phyloP scores from a whole-genome alignment of 2,888 invertebrate genomes.

The Prenolepis imparis region DNA sequence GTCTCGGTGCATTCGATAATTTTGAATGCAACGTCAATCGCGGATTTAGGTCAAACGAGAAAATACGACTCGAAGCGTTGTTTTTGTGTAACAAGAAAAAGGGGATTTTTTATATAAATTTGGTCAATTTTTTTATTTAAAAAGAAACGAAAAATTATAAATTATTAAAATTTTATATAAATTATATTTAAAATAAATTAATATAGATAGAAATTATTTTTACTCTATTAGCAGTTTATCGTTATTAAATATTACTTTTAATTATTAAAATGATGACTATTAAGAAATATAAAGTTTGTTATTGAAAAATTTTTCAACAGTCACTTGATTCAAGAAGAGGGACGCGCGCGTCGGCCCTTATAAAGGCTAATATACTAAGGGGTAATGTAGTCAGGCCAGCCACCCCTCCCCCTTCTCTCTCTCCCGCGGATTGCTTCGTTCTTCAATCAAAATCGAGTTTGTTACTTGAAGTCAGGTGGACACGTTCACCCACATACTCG shows the following conservation, averaged over 20 bases:
- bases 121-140: neutral
- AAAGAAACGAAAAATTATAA: neutral
- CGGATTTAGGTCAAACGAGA: conserved; percentile 10
- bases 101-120: neutral
- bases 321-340: conserved; percentile 37
- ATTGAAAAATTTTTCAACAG: neutral
- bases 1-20: neutral
- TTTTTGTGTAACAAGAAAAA: neutral
- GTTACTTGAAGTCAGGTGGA: conserved; percentile 69
- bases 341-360: neutral
- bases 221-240: neutral
- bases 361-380: conserved; percentile 36
- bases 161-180: neutral
- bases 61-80: too few species aligned
- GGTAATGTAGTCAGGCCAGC: conserved; percentile 27
- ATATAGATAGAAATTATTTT: too few species aligned
- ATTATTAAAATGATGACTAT: neutral
- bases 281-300: conserved; percentile 12
- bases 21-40: conserved; percentile 5
- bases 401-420: neutral
- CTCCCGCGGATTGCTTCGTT: conserved; percentile 47
- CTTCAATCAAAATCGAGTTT: conserved; percentile 79
- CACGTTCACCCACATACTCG: conserved; percentile 62
- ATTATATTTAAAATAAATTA: neutral
- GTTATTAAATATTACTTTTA: neutral